Evolutionary conservation across 2,888 invertebrate genomes (phyloP), one percentile per base, ranked within the genome.

Genomic region (Biston stratarius): DNA sequence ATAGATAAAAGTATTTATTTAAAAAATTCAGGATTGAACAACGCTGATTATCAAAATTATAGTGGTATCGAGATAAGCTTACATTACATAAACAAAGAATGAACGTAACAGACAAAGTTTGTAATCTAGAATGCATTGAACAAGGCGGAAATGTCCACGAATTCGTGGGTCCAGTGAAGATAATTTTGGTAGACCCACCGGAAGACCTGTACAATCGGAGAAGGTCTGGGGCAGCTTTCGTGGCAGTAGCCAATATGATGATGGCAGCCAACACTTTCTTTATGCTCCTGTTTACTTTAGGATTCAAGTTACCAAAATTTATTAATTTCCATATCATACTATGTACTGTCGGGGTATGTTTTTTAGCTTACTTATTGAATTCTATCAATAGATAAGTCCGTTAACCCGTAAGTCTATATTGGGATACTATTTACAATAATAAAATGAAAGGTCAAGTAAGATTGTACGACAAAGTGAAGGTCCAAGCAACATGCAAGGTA

Each of bases 161-260:
- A 67, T 89, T 87, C 51, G 77, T 85, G 5, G 90, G 90, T 6
- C 88, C 88, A 0, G 88, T 90, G 14, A 89, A 84, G 74, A 87
- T 90, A 57, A 70, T 88, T 48, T 70, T 90, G n/a, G 79, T 90
- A 2, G 86, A 90, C 14, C 78, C 83, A 2, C 74, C 83, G 0
- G 64, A 69, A 45, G 64, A 58, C 5, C 72, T 80, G 5, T 83
- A 86, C 68, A 38, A 52, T 5, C 70, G 69, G 10, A 82, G 78
- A 52, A 66, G 66, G 47, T 78, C 79, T 60, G 73, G 76, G 6
- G 79, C 87, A 5, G 83, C 80, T 0, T 52, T 80, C 5, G 66
- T 89, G 11, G 71, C 76, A 1, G 14, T 87, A 5, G 82, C 84
- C 0, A 78, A 82, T 59, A 75, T 88, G 71, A 64, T 88, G 52